A percentile compares a stretch with the other conserved stretches of the same genome.
Evolutionary conservation across 2,888 invertebrate species (phyloP).

Genomic region (Lordiphosa fenestrarum): DNA sequence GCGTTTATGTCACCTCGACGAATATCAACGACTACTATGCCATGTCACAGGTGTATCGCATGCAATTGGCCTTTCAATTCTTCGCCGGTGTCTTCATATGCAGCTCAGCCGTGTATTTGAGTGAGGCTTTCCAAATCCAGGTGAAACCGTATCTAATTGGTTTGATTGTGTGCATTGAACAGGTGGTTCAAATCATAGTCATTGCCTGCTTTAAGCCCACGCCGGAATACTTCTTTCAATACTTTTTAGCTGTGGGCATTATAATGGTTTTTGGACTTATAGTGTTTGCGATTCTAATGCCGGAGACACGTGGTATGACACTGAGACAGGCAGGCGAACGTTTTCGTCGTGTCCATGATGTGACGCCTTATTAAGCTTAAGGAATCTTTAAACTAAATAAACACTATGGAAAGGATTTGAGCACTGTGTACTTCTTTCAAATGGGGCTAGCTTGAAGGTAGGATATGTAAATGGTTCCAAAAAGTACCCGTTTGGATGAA

Average conservation of each 20-base stretch:
- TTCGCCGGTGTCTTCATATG: conserved; percentile 63
- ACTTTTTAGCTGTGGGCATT: conserved; percentile 50
- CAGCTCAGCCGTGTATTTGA: conserved; percentile 61
- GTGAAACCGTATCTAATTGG: conserved; percentile 61
- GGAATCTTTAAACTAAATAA: neutral
- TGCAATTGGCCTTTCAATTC: conserved; percentile 62
- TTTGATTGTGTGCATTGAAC: conserved; percentile 60
- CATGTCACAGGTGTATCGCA: conserved; percentile 41
- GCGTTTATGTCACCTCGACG: conserved; percentile 25
- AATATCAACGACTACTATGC: conserved; percentile 17
- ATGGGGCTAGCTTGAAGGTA: no score
- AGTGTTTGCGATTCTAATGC: conserved; percentile 1
- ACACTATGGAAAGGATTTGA: no score
- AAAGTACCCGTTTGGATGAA: no score
- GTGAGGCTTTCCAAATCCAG: conserved; percentile 70
- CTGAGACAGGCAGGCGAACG: conserved; percentile 5
- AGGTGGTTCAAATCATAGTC: conserved; percentile 57
- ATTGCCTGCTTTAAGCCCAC: conserved; percentile 27
- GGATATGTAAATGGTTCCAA: no score
- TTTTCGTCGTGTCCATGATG: conserved; percentile 6
- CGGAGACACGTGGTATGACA: conserved; percentile 7
- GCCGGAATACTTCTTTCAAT: conserved; percentile 20
- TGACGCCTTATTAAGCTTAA: conserved; percentile 1
- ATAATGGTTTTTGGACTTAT: conserved; percentile 21
- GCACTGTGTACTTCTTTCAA: no score